Base-by-base conservation (phyloP, 2,797 vertebrate species). In the Arvicola amphibius region DNA sequence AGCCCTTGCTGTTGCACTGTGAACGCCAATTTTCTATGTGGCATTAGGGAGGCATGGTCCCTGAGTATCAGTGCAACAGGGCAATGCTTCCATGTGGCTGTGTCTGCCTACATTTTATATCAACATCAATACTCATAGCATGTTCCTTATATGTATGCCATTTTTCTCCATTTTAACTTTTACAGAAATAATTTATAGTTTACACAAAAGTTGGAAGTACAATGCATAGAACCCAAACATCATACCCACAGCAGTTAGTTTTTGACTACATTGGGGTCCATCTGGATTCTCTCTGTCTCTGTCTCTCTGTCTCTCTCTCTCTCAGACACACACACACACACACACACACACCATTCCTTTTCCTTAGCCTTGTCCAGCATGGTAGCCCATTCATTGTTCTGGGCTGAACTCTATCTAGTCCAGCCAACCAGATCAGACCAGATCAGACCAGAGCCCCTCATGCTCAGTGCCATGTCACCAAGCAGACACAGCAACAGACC, bases 161-260 rank as follows among this genome's bases (percentile, higher is more conserved):
- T 8, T 32, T 76, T 29, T 53, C 61, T 69, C 17, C 2, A 1
- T 37, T n/a, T 56, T 90, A 37, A 32, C 23, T 32, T n/a, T 63
- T 61, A 46, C 19, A 73, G 25, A 73, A 40, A 27, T 46, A 3
- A 63, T 40, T 27, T 53, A 11, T 51, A 43, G 32, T 65, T 53
- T 53, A 56, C 29, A 5, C 29, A 32, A n/a, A 84, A 37, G 7
- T 32, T 46, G n/a, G 46, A 43, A 48, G 27, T 2, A 32, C 1
- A 19, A 67, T 17, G 17, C 29, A 4, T 0, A 13, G 56, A 67
- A 23, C 4, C 25, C 34, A 17, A 23, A 37, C 5, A 4, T 16
- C 2, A 0, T 6, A 29, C 0, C 34, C 34, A 63, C 29, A 1
- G 2, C 19, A 48, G 4, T 9, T 34, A 21, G 0, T 11, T 59